phyloP scores from a whole-genome alignment of 2,113 vertebrate species.

The Corythornis cristatus region DNA sequence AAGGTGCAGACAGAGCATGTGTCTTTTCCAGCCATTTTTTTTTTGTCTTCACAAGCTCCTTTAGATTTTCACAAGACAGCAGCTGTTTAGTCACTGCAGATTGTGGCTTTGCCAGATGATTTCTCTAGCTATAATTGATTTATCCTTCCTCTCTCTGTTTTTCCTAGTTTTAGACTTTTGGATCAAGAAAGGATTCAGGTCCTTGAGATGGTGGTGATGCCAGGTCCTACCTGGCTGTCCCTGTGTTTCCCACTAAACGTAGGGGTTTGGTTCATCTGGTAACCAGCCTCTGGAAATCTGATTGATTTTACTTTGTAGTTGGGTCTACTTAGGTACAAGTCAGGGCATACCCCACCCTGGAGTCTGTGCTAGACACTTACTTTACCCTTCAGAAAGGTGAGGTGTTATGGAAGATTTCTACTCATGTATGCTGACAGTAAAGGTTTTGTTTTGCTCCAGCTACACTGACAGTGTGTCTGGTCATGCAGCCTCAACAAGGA shows the following conservation, averaged over 20 bases:
- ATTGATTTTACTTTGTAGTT: neutral
- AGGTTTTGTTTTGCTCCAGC: neutral
- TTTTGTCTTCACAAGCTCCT: neutral
- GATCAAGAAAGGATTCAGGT: neutral
- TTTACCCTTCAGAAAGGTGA: neutral
- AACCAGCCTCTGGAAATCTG: neutral
- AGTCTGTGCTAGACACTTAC: neutral
- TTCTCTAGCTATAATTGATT: conserved; percentile 8
- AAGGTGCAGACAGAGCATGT: neutral
- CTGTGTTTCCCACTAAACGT: neutral
- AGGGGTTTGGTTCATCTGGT: neutral
- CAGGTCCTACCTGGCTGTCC: neutral
- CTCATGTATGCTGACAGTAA: neutral
- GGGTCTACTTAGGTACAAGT: neutral
- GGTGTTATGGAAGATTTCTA: neutral
- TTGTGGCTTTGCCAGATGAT: neutral
- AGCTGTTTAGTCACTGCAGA: neutral
- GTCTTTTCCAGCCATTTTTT: neutral
- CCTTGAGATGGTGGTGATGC: neutral
- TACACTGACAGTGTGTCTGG: neutral
- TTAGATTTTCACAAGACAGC: neutral
- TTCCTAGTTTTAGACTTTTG: neutral
- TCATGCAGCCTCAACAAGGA: neutral
- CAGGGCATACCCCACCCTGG: neutral
- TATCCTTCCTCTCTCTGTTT: neutral